phyloP scores from a whole-genome alignment of 2,888 invertebrate species.

The Dichetophora obliterata region DNA sequence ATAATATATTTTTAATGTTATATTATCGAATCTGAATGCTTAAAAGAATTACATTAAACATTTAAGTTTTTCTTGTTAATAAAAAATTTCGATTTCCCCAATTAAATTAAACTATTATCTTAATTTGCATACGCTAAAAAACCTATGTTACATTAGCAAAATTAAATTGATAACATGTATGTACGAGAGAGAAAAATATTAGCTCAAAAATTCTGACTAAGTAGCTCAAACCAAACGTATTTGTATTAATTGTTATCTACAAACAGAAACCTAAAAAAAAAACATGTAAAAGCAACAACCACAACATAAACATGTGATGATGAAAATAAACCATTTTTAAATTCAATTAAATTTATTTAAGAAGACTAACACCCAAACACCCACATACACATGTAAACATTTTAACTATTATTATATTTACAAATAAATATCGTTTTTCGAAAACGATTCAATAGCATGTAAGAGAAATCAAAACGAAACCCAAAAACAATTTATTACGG shows the following conservation, averaged over 20 bases:
- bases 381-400: not conserved
- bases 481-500: not conserved
- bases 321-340: conserved; percentile 3
- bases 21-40: too few species aligned
- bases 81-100: too few species aligned
- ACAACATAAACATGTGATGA: conserved; percentile 19
- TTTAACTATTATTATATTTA: not conserved
- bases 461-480: not conserved
- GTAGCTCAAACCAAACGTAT: not conserved
- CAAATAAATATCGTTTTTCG: not conserved
- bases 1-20: too few species aligned
- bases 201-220: not conserved
- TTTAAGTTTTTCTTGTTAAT: too few species aligned
- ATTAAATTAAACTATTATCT: too few species aligned
- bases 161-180: too few species aligned
- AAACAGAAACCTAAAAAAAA: too few species aligned
- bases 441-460: not conserved
- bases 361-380: not conserved
- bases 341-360: conserved; percentile 19
- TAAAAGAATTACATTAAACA: too few species aligned
- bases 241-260: not conserved
- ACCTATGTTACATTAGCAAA: too few species aligned
- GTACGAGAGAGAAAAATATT: not conserved
- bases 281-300: not conserved
- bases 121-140: too few species aligned